Evolutionary conservation across 37 sponge, comb jelly and placozoan genomes (phyloP).

Genomic region (Bolinopsis microptera): DNA sequence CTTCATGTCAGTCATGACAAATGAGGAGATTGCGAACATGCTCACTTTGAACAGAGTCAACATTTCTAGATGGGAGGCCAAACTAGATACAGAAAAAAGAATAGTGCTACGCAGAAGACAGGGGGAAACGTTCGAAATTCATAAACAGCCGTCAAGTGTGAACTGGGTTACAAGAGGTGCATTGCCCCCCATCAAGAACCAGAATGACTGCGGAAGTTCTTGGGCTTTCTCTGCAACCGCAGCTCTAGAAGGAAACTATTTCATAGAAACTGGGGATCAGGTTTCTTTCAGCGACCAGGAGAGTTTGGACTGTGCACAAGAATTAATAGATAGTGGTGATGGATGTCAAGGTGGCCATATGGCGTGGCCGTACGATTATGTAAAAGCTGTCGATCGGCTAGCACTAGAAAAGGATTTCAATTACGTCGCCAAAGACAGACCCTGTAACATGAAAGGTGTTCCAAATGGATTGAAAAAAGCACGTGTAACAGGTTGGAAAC

Average conservation of each 20-base stretch:
- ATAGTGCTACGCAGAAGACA: no score
- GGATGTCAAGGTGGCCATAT: not conserved
- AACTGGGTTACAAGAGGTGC: constrained; percentile 21
- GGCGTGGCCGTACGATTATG: not conserved
- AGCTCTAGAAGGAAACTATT: not conserved
- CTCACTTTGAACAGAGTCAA: not conserved
- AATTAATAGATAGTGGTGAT: not conserved
- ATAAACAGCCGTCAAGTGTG: not conserved
- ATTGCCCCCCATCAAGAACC: not conserved
- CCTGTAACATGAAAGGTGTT: not conserved
- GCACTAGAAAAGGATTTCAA: not conserved
- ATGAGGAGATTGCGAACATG: not conserved
- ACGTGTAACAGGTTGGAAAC: not conserved
- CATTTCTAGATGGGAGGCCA: not conserved
- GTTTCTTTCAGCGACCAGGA: constrained; percentile 24
- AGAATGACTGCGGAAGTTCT: not conserved
- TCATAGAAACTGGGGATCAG: constrained; percentile 1
- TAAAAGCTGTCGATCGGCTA: not conserved
- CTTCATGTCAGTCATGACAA: constrained; percentile 40
- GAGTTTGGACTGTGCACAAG: not conserved
- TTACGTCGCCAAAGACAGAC: not conserved
- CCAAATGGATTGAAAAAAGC: not conserved
- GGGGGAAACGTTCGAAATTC: no score
- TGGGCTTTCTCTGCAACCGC: not conserved
- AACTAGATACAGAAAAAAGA: not conserved